Percentiles rank a stretch among this genome's conserved stretches.
These are phyloP conservation scores for Botia almorhae DNA, from an alignment of 2,797 vertebrate genomes.

Conservation along the genomic window DNA sequence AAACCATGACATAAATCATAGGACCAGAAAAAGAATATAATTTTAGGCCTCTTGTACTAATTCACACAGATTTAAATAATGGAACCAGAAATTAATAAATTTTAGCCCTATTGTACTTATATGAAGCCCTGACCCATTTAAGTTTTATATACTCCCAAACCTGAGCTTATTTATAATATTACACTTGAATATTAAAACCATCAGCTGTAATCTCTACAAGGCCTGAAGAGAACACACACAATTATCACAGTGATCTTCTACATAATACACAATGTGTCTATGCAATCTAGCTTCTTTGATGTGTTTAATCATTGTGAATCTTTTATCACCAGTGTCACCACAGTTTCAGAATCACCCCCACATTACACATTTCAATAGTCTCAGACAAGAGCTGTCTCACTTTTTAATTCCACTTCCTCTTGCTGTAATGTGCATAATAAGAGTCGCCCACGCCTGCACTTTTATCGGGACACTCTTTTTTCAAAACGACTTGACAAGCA, in stretches of 20 bases:
- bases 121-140: too few relatives aligned
- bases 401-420: conserved; percentile 33
- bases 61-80: not conserved
- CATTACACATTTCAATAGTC: conserved; percentile 11
- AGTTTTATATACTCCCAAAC: not conserved
- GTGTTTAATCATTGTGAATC: not conserved
- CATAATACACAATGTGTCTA: not conserved
- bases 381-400: conserved; percentile 1
- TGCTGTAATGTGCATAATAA: conserved; percentile 9
- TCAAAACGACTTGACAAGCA: not conserved
- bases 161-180: not conserved
- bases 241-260: not conserved
- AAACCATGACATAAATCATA: too few relatives aligned
- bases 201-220: not conserved
- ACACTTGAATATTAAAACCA: not conserved
- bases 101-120: too few relatives aligned
- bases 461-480: not conserved
- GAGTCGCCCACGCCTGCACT: conserved; percentile 4
- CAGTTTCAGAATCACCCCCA: conserved; percentile 4
- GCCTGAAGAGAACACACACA: not conserved
- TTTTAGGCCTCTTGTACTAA: not conserved
- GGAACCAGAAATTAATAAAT: too few relatives aligned
- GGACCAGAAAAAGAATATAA: too few relatives aligned
- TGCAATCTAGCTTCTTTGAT: not conserved
- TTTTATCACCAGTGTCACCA: not conserved